phyloP scores from a whole-genome alignment of 2,113 vertebrate species.

The Notothenia coriiceps region DNA sequence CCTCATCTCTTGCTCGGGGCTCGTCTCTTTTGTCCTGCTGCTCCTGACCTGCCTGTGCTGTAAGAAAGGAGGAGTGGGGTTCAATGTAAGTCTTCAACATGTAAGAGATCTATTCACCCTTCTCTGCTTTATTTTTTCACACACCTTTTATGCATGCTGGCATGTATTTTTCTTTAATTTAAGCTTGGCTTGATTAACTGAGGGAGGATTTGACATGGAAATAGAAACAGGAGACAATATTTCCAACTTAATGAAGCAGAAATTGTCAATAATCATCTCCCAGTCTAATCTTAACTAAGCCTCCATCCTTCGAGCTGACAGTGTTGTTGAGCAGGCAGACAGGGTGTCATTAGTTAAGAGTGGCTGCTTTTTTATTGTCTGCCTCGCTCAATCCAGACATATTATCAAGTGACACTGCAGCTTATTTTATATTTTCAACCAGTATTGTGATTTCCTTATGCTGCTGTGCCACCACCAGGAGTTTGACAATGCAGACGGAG shows the following conservation, averaged over 20 bases:
- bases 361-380: conserved; percentile 37
- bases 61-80: conserved; percentile 91
- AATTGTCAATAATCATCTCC: conserved; percentile 50
- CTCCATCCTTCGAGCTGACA: conserved; percentile 13
- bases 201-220: neutral
- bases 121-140: conserved; percentile 43
- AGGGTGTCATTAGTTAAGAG: conserved; percentile 42
- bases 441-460: neutral
- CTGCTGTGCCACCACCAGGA: conserved; percentile 79
- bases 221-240: conserved; percentile 31
- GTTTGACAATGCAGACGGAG: conserved; percentile 93
- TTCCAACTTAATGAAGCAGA: conserved; percentile 46
- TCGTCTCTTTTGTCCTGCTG: conserved; percentile 92
- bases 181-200: conserved; percentile 16
- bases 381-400: conserved; percentile 12
- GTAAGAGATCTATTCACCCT: conserved; percentile 72
- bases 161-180: conserved; percentile 15
- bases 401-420: neutral
- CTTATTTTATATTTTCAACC: conserved; percentile 10
- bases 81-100: conserved; percentile 89
- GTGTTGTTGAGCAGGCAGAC: conserved; percentile 29
- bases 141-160: conserved; percentile 41
- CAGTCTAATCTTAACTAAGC: conserved; percentile 42
- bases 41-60: conserved; percentile 95
- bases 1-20: conserved; percentile 93